Conservation (phyloP, 2,113 vertebrate genomes). For the Drymodes brunneopygia region DNA sequence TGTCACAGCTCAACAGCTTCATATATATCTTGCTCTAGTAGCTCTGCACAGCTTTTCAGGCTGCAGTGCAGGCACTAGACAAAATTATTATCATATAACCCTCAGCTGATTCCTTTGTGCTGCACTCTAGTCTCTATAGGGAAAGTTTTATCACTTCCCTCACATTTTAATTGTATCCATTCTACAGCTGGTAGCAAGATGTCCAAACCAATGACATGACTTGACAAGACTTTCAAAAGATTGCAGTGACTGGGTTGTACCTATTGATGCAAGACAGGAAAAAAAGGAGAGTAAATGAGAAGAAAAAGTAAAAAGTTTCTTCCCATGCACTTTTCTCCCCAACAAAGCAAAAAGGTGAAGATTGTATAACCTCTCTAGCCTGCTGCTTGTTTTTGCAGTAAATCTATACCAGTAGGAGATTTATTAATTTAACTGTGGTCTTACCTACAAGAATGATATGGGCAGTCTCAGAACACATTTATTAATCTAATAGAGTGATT, state of each 20-base stretch:
- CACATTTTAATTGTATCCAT: conserved; percentile 16
- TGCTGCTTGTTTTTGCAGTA: neutral
- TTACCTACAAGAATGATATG: neutral
- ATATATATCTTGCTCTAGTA: neutral
- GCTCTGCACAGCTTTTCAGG: neutral
- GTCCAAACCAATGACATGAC: neutral
- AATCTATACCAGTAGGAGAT: neutral
- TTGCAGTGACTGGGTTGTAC: neutral
- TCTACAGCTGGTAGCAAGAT: conserved; percentile 44
- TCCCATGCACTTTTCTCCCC: neutral
- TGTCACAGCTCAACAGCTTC: neutral
- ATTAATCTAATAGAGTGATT: conserved; percentile 2
- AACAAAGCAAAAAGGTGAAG: neutral
- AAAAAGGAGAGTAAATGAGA: neutral
- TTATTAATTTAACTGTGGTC: neutral
- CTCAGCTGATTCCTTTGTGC: neutral
- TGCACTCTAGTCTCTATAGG: neutral
- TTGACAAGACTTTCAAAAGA: neutral
- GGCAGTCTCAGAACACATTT: neutral
- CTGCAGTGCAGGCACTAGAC: neutral
- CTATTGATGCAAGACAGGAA: neutral
- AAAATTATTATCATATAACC: neutral
- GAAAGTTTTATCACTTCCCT: conserved; percentile 20
- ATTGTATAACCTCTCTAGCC: neutral
- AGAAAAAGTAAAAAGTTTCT: neutral